Evolutionary conservation across 2,888 invertebrate species (phyloP), one percentile per base, ranked within the genome.

Genomic region (Lepidochrysops patricia): DNA sequence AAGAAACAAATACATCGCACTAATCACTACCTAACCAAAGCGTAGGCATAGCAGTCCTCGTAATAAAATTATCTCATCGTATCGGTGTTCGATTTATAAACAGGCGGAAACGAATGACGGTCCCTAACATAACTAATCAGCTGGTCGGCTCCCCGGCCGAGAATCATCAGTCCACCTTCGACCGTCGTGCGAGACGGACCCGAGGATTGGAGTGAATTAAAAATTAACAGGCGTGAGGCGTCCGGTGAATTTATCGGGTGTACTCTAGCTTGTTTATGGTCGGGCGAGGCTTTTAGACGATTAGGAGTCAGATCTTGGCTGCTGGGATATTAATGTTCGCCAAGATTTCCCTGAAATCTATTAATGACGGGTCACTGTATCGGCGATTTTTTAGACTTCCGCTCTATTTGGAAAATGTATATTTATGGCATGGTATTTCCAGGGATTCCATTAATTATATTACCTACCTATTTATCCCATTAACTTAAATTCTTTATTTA

Each of bases 81-180:
- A 75, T 76, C 77, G 19, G 19, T 9, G 13, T 76, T 81, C 77
- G 77, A 83, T 87, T 84, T 85, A 82, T 82, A 86, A 84, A 77
- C 70, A 73, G 69, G 67, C 69, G 70, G 68, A 72, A 77, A 87
- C 78, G 83, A 87, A 88, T 87, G 86, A 85, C 79, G 87, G 87
- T 87, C 87, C 79, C 76, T 75, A 68, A 72, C 71, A 76, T 85
- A 87, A 88, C 79, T 85, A 84, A 88, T 82, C 79, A 74, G 67
- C 68, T 73, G 86, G 86, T 86, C 82, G 66, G 70, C 67, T 64
- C 65, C 68, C 62, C 73, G 74, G 70, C 77, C 82, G 62, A 67
- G 76, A 75, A 65, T 66, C 79, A 87, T 87, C 85, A 87, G 77
- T 87, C 80, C 81, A 69, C 61, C 73, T 72, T 84, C 82, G 87